phyloP scores from a whole-genome alignment of 2,113 vertebrate genomes.

The Poeciliopsis turrubarensis region DNA sequence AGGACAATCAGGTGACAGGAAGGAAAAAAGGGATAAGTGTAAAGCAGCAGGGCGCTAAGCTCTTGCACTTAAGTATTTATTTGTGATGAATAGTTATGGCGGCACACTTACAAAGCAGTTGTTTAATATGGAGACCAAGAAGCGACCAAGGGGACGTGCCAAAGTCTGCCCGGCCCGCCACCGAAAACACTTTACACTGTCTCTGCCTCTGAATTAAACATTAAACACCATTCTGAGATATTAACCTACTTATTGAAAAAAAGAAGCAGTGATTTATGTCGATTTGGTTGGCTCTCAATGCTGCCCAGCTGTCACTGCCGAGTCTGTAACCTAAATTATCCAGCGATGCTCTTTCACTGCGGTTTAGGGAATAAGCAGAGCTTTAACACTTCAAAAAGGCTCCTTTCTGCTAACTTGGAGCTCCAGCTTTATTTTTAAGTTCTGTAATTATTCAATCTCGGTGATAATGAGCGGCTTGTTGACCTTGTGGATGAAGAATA shows the following conservation, averaged over 20 bases:
- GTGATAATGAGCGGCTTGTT: constrained; percentile 65
- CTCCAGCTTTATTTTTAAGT: constrained; percentile 64
- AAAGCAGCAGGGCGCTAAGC: constrained; percentile 78
- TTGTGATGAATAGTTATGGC: constrained; percentile 83
- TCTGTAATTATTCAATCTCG: constrained; percentile 73
- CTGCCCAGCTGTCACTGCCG: constrained; percentile 79
- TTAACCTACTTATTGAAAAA: constrained; percentile 83
- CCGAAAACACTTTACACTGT: constrained; percentile 70
- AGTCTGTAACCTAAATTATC: constrained; percentile 82
- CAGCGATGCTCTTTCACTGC: constrained; percentile 71
- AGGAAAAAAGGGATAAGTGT: constrained; percentile 72
- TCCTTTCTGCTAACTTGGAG: constrained; percentile 54
- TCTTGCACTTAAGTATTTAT: constrained; percentile 83
- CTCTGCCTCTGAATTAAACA: constrained; percentile 80
- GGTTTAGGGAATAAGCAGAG: constrained; percentile 77
- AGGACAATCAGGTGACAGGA: constrained; percentile 69
- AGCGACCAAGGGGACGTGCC: constrained; percentile 49
- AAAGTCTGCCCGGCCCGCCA: constrained; percentile 54
- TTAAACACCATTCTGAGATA: constrained; percentile 80
- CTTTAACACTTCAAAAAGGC: constrained; percentile 79
- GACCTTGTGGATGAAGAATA: constrained; percentile 73
- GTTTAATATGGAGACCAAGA: constrained; percentile 74
- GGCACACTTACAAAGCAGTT: constrained; percentile 80
- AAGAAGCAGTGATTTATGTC: constrained; percentile 78
- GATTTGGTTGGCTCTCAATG: constrained; percentile 76